phyloP scores from a whole-genome alignment of 2,797 vertebrate genomes.

The Gallinago solitaria region DNA sequence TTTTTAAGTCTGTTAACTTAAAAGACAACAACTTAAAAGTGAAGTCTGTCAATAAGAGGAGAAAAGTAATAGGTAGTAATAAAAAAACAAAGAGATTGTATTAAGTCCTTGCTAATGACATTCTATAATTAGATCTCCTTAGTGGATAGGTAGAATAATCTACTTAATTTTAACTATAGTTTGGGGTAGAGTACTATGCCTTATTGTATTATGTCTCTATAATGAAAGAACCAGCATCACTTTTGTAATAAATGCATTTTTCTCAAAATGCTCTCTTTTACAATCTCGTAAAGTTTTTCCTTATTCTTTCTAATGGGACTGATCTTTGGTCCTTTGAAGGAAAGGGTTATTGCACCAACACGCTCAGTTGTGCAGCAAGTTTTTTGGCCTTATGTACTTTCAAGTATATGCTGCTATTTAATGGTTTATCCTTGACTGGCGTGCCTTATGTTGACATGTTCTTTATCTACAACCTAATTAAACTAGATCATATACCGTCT shows the following conservation, averaged over 20 bases:
- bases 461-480: conserved; percentile 47
- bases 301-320: not conserved
- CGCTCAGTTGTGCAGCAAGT: not conserved
- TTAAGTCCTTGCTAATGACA: conserved; percentile 3
- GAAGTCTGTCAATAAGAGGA: conserved; percentile 36
- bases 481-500: conserved; percentile 12
- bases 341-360: not conserved
- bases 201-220: not conserved
- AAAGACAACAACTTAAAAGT: not conserved
- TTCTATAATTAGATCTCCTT: conserved; percentile 36
- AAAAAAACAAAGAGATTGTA: not conserved
- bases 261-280: not conserved
- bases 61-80: conserved; percentile 17
- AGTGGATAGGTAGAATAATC: conserved; percentile 31
- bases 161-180: conserved; percentile 22
- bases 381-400: not conserved
- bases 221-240: conserved; percentile 3
- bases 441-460: conserved; percentile 4
- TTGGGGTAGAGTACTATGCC: not conserved
- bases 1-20: not conserved
- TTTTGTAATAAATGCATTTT: not conserved
- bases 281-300: not conserved
- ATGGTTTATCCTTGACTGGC: conserved; percentile 5
- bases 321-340: not conserved
- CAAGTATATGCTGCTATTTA: not conserved